Percentiles rank a stretch among this genome's conserved stretches.
Conservation (phyloP, 2,797 vertebrate species). For the Acanthopagrus latus region DNA sequence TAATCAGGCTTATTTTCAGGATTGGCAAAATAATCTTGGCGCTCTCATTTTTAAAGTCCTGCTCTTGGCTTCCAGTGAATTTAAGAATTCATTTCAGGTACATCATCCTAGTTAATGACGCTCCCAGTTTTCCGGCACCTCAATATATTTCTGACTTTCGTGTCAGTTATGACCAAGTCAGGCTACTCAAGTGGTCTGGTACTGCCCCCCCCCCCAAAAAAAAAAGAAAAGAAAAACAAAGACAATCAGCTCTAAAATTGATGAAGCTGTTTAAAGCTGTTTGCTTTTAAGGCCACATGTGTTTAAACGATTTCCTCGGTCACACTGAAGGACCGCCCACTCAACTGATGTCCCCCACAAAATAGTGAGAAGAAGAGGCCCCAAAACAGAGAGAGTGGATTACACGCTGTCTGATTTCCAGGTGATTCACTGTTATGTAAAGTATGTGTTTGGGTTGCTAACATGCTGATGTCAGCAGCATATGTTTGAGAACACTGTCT, state of each 20-base stretch:
- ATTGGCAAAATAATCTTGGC: neutral
- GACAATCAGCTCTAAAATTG: constrained; percentile 37
- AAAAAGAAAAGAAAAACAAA: no score
- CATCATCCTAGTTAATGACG: constrained; percentile 15
- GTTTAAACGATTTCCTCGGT: constrained; percentile 3
- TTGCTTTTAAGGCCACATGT: constrained; percentile 34
- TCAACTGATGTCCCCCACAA: no score
- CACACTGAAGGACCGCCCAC: no score
- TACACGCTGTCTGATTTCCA: no score
- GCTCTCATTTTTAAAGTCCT: neutral
- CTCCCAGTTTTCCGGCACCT: neutral
- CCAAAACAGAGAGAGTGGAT: no score
- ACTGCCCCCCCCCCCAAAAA: no score
- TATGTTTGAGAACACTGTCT: no score
- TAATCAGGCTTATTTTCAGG: neutral
- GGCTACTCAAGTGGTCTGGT: constrained; percentile 16
- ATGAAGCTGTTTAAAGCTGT: constrained; percentile 28
- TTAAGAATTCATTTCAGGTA: constrained; percentile 20
- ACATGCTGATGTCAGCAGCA: no score
- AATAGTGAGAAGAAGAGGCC: no score
- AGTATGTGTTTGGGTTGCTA: no score
- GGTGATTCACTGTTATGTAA: no score
- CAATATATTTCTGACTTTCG: constrained; percentile 35
- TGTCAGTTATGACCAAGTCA: constrained; percentile 17
- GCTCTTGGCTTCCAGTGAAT: constrained; percentile 7